Base-by-base conservation (phyloP, 2,113 vertebrate genomes). In the Aplodontia rufa region DNA sequence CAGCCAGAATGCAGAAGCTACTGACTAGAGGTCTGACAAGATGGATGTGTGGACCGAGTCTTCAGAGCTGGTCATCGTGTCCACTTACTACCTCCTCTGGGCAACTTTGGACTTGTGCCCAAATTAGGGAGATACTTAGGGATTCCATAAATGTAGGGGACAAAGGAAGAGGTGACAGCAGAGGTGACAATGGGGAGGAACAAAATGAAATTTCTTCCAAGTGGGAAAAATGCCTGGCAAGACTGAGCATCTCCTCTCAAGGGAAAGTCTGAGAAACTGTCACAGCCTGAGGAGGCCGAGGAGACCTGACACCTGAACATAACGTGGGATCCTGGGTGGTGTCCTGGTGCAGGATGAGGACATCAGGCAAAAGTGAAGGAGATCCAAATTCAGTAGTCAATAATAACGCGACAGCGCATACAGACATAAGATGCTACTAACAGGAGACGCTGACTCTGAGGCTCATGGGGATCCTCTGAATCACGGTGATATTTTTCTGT, bases 1-100 rank as follows among this genome's bases (percentile, higher is more conserved):
- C 24, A 26, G 49, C 66, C 37, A 53, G 45, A 71, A 64, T 7
- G 10, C 66, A 75, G 51, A 53, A 20, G 12, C 32, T 13, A 7
- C 42, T 10, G n/a, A 8, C n/a, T 45, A 0, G 51, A 35, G 32
- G 1, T 8, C 32, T 19, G n/a, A 60, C 8, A 64, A 71, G 32
- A 17, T 3, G 11, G 55, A 37, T 14, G 30, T 4, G 0, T 3
- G 35, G 40, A 14, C 16, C 22, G 6, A 13, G 49, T 37, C 26
- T 11, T 49, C 51, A 42, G 40, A 35, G 8, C 68, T n/a, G 28
- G 22, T 13, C 49, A 6, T 17, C 8, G 8, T 28, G 40, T 69
- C 17, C 30, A 5, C 66, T 47, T 58, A 30, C 16, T 10, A 14
- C 22, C 35, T 14, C 5, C 8, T 68, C 55, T 35, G 53, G 49